Conservation (phyloP, 2,797 vertebrate genomes). For the Miichthys miiuy region DNA sequence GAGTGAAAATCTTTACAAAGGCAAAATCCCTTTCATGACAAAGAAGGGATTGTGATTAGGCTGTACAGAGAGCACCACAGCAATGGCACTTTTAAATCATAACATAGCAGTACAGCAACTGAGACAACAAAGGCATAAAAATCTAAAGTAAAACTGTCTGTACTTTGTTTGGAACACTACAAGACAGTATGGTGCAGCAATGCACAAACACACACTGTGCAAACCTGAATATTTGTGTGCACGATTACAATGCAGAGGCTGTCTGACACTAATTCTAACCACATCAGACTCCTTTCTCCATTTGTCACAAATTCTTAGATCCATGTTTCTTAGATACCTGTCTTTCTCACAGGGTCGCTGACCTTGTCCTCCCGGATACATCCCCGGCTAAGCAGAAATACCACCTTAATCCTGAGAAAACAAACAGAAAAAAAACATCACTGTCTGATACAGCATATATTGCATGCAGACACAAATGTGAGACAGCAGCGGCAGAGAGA, state of each 20-base stretch:
- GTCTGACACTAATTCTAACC: slow-evolving; percentile 44
- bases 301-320: slow-evolving; percentile 59
- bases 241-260: slow-evolving; percentile 45
- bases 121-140: slow-evolving; percentile 31
- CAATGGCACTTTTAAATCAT: slow-evolving; percentile 19
- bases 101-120: slow-evolving; percentile 13
- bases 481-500: slow-evolving; percentile 38
- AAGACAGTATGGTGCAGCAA: slow-evolving; percentile 16
- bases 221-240: slow-evolving; percentile 19
- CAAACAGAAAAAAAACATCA: slow-evolving; percentile 34
- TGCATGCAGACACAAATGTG: slow-evolving; percentile 40
- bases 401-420: slow-evolving; percentile 50
- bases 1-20: slow-evolving; percentile 12
- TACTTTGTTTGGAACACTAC: slow-evolving; percentile 9
- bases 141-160: slow-evolving; percentile 6
- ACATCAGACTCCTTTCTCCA: slow-evolving; percentile 33
- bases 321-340: slow-evolving; percentile 60
- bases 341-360: slow-evolving; percentile 56
- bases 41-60: slow-evolving; percentile 12
- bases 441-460: slow-evolving; percentile 28
- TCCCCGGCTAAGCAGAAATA: slow-evolving; percentile 50
- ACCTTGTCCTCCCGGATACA: slow-evolving; percentile 65
- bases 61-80: background rate
- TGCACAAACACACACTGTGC: slow-evolving; percentile 15
- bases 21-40: slow-evolving; percentile 28